Evolutionary conservation across 2,888 invertebrate genomes (phyloP).

Genomic region (Cheilosia variabilis): DNA sequence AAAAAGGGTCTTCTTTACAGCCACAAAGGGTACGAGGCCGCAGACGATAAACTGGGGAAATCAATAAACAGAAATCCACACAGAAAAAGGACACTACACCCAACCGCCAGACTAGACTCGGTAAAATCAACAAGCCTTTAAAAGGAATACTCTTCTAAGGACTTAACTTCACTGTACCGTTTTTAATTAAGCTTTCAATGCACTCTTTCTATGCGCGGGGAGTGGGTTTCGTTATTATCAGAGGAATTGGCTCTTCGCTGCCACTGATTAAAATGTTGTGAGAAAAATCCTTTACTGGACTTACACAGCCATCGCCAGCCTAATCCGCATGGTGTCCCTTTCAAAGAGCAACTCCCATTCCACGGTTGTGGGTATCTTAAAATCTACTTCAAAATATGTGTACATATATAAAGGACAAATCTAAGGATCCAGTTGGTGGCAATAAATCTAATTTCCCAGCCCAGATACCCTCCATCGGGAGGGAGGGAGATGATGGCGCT

Average conservation of each 20-base stretch:
- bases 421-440: constrained; percentile 34
- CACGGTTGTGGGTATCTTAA: constrained; percentile 8
- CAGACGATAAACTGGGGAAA: constrained; percentile 19
- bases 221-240: background rate
- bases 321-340: constrained; percentile 30
- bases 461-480: background rate
- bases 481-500: background rate
- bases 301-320: constrained; percentile 2
- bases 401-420: constrained; percentile 15
- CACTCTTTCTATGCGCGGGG: background rate
- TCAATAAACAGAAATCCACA: constrained; percentile 23
- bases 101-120: constrained; percentile 30
- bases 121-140: constrained; percentile 18
- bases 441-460: constrained; percentile 49
- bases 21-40: background rate
- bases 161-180: constrained; percentile 6
- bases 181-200: constrained; percentile 65
- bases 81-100: constrained; percentile 24
- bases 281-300: constrained; percentile 32
- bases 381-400: constrained; percentile 15
- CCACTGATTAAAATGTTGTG: constrained; percentile 62
- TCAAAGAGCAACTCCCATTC: constrained; percentile 4
- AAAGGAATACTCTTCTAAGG: constrained; percentile 23
- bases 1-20: constrained; percentile 1
- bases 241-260: constrained; percentile 34